Percentiles rank a stretch among this genome's conserved stretches.
Evolutionary conservation across 2,888 invertebrate species (phyloP).

Genomic region (Sinopyrophorus schimmeli): DNA sequence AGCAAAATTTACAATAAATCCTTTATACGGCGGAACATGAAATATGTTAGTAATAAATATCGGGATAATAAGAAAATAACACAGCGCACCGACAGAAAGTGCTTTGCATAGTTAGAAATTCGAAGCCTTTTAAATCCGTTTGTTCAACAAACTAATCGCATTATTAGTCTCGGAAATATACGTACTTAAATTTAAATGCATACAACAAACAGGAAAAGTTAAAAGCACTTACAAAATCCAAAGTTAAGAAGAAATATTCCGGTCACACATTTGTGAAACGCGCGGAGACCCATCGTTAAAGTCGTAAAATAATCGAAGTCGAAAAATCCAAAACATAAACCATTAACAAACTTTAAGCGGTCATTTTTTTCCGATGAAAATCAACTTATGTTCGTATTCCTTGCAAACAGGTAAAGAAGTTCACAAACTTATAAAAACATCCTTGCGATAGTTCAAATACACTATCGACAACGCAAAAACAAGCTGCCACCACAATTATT

Average conservation of each 20-base stretch:
- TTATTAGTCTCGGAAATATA: slow-evolving; percentile 16
- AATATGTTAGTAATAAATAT: slow-evolving; percentile 1
- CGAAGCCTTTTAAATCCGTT: slow-evolving; percentile 20
- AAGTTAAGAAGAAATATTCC: slow-evolving; percentile 11
- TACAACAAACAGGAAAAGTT: background rate
- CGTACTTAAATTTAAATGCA: background rate
- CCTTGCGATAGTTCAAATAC: no score
- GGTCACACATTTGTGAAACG: slow-evolving; percentile 1
- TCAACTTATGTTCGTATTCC: no score
- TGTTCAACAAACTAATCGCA: slow-evolving; percentile 18
- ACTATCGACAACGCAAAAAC: no score
- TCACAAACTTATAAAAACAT: no score
- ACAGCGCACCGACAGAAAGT: slow-evolving; percentile 5
- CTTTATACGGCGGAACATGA: slow-evolving; percentile 1
- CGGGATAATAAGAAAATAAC: background rate
- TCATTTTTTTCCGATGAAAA: no score
- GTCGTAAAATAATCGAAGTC: slow-evolving; percentile 3
- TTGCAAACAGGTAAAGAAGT: no score
- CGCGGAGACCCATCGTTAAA: slow-evolving; percentile 1
- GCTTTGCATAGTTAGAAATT: slow-evolving; percentile 13
- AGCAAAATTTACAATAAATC: no score
- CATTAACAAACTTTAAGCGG: slow-evolving; percentile 11
- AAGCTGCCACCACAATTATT: no score
- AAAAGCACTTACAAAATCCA: slow-evolving; percentile 12
- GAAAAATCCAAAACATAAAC: slow-evolving; percentile 13